phyloP scores from a whole-genome alignment of 2,113 vertebrate species.

The Dicerorhinus sumatrensis region DNA sequence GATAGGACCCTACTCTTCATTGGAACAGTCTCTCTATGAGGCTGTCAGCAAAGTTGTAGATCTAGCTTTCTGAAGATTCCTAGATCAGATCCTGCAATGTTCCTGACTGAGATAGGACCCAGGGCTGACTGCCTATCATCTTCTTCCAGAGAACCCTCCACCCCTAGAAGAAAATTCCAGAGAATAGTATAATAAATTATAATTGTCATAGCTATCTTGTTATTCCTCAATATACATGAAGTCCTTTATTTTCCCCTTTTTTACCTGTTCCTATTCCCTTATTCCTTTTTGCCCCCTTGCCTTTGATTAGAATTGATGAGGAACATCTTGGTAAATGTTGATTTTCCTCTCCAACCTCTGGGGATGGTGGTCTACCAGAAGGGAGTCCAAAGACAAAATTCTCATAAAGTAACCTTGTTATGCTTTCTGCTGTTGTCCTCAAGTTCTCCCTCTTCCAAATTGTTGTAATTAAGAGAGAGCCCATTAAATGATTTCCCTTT shows the following conservation, averaged over 20 bases:
- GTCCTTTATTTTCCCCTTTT: not conserved
- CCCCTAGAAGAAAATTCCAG: not conserved
- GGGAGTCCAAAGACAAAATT: slow-evolving; percentile 69
- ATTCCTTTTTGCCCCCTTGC: not conserved
- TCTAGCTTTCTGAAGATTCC: not conserved
- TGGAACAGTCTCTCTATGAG: not conserved
- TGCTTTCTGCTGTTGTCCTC: slow-evolving; percentile 77
- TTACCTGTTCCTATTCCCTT: not conserved
- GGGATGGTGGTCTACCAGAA: slow-evolving; percentile 49
- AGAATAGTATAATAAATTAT: slow-evolving; percentile 42
- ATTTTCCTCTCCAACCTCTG: not conserved
- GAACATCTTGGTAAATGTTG: slow-evolving; percentile 42
- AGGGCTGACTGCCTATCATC: not conserved
- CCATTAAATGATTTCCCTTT: slow-evolving; percentile 82
- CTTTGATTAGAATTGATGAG: slow-evolving; percentile 44
- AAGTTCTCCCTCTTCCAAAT: slow-evolving; percentile 77
- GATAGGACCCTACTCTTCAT: not conserved
- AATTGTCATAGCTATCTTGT: not conserved
- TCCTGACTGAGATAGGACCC: not conserved
- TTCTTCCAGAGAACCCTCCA: not conserved
- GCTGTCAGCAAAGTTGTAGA: not conserved
- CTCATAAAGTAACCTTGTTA: slow-evolving; percentile 76
- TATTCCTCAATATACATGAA: not conserved
- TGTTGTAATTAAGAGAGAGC: slow-evolving; percentile 80
- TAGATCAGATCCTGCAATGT: not conserved